These are phyloP conservation scores for Cuniculus paca DNA, from an alignment of 2,797 vertebrate species.

Conservation along the genomic window DNA sequence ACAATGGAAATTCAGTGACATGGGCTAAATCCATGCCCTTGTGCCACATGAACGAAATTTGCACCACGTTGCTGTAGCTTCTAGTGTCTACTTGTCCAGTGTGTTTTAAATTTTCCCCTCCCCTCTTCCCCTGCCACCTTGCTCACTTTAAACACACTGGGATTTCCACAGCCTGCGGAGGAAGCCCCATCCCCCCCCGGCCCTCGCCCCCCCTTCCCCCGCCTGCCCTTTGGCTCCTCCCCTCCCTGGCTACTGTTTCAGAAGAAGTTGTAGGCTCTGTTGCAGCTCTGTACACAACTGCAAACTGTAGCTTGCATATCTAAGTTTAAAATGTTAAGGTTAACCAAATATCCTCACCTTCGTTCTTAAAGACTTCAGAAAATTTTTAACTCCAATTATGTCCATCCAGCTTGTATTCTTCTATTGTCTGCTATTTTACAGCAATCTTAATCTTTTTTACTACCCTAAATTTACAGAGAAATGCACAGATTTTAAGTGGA, in stretches of 20 bases:
- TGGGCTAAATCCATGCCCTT: neutral
- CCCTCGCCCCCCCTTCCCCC: too few relatives aligned
- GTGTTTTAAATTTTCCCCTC: neutral
- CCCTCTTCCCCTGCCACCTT: neutral
- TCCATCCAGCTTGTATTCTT: neutral
- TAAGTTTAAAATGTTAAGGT: neutral
- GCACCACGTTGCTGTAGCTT: neutral
- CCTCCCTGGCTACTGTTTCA: accelerated
- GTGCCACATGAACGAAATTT: neutral
- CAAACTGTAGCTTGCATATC: neutral
- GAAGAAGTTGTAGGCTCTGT: neutral
- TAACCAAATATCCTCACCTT: neutral
- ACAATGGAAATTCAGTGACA: neutral
- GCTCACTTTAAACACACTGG: neutral
- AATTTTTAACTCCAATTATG: neutral
- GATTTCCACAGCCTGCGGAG: neutral
- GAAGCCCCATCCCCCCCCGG: too few relatives aligned
- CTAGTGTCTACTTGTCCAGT: neutral
- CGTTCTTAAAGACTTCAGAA: neutral
- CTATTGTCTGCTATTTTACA: neutral
- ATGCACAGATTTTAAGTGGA: neutral
- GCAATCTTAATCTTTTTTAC: neutral
- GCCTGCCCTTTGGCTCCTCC: accelerated
- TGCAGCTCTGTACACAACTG: neutral
- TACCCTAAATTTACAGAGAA: neutral